phyloP scores from a whole-genome alignment of 2,113 vertebrate genomes.

The Gallinago undulata region DNA sequence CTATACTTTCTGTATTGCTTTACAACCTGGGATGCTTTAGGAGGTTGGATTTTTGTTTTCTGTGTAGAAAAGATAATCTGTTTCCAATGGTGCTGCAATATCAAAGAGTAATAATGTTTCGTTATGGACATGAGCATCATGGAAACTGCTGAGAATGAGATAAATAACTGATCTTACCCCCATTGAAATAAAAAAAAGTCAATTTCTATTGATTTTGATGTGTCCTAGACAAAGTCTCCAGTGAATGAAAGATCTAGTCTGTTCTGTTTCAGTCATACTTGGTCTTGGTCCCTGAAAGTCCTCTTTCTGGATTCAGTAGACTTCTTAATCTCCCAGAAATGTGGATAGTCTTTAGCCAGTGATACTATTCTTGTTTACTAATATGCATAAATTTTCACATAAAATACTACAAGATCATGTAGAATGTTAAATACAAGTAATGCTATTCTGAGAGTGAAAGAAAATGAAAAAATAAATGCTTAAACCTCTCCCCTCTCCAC shows the following conservation, averaged over 20 bases:
- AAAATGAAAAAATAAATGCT: neutral
- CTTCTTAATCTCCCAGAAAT: neutral
- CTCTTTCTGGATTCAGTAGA: neutral
- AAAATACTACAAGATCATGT: neutral
- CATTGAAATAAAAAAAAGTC: neutral
- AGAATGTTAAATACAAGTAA: conserved; percentile 6
- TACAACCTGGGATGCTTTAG: neutral
- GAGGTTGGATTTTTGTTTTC: neutral
- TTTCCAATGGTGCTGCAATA: neutral
- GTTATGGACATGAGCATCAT: neutral
- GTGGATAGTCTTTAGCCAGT: neutral
- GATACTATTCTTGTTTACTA: neutral
- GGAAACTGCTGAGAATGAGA: neutral
- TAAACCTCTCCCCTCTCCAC: neutral
- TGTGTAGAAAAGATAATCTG: neutral
- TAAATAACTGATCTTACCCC: neutral
- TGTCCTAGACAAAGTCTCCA: neutral
- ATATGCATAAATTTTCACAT: neutral
- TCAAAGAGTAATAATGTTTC: neutral
- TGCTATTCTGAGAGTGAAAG: neutral
- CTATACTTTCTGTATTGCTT: neutral
- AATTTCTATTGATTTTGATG: neutral
- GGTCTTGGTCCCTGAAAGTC: neutral
- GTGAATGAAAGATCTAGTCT: neutral
- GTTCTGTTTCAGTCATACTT: neutral